These are phyloP conservation scores for Acanthurus lineatus DNA, from an alignment of 2,797 vertebrate species.

Conservation along the genomic window DNA sequence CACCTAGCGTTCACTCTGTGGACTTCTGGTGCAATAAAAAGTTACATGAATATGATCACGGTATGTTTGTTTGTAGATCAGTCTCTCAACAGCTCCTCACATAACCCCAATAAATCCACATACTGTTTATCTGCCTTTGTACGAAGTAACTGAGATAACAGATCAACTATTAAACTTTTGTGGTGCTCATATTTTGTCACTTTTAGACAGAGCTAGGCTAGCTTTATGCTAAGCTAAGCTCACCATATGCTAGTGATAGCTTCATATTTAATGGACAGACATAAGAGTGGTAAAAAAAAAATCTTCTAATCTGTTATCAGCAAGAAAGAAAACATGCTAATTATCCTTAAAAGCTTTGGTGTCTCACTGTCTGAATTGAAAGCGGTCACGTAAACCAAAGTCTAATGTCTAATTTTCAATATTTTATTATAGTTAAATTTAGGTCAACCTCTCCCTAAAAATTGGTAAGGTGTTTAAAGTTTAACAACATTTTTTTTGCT, in stretches of 20 bases:
- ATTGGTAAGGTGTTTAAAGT: neutral
- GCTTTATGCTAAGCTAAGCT: too few species aligned
- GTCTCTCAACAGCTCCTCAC: too few species aligned
- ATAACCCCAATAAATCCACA: neutral
- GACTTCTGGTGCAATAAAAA: neutral
- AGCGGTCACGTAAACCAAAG: neutral
- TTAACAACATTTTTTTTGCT: neutral
- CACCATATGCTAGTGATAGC: neutral
- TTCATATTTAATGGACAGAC: neutral
- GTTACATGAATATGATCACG: neutral
- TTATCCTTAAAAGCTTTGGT: neutral
- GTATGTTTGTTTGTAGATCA: too few species aligned
- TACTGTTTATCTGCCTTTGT: too few species aligned
- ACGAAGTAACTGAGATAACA: neutral
- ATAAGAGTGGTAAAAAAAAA: neutral
- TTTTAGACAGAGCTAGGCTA: too few species aligned
- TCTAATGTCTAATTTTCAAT: too few species aligned
- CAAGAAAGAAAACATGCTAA: too few species aligned
- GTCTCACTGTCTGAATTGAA: neutral
- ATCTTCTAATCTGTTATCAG: too few species aligned
- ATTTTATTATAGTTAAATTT: too few species aligned
- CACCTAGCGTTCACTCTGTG: neutral
- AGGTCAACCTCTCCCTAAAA: too few species aligned
- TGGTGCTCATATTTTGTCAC: too few species aligned
- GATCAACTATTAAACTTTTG: too few species aligned